phyloP scores from a whole-genome alignment of 30 jellyfish, hydroid and myxozoan species.

The Aurelia coerulea region DNA sequence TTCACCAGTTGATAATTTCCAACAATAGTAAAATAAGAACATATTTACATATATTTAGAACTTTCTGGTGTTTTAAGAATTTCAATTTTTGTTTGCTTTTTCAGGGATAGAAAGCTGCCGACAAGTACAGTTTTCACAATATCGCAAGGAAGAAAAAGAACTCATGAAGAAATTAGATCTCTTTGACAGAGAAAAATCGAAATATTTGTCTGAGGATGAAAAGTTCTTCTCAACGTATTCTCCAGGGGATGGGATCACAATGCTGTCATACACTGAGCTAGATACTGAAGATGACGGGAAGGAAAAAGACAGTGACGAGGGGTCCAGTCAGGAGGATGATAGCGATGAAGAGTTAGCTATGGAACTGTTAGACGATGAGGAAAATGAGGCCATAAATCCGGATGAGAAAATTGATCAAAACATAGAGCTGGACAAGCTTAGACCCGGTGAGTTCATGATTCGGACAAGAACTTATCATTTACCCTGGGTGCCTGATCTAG shows the following conservation, averaged over 20 bases:
- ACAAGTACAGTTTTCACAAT: constrained; percentile 70
- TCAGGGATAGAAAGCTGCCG: constrained; percentile 89
- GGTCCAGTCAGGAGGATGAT: not conserved
- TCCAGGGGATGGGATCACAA: constrained; percentile 61
- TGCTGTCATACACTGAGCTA: constrained; percentile 30
- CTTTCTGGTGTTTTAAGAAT: too few species aligned
- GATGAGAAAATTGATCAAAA: not conserved
- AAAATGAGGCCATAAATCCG: not conserved
- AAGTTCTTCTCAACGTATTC: constrained; percentile 30
- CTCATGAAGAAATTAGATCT: constrained; percentile 50
- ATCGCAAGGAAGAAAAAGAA: constrained; percentile 74
- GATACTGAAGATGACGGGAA: constrained; percentile 9
- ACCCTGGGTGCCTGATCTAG: too few species aligned
- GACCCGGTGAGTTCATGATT: too few species aligned
- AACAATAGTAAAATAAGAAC: too few species aligned
- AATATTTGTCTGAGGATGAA: constrained; percentile 46
- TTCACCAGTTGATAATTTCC: too few species aligned
- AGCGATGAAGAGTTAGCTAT: not conserved
- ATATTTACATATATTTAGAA: too few species aligned
- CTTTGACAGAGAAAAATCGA: constrained; percentile 67
- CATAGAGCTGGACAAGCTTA: too few species aligned
- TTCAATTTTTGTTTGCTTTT: not conserved
- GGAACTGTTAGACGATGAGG: not conserved
- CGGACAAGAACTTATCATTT: too few species aligned
- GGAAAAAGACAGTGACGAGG: not conserved